phyloP scores from a whole-genome alignment of 1,140 invertebrate genomes.

The Macrocentrus cingulum region DNA sequence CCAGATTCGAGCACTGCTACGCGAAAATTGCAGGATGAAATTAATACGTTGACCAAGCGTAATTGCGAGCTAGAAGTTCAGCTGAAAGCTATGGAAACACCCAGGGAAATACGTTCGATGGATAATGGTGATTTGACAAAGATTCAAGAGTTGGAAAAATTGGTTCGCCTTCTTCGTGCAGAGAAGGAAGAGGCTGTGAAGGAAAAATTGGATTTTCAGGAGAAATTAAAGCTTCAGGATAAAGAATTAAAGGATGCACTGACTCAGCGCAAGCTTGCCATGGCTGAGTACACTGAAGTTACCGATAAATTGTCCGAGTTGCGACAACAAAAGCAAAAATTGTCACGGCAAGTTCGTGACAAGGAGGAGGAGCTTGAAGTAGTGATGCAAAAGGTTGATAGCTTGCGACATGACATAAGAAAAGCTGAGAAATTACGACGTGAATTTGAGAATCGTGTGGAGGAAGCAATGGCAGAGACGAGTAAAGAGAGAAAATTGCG shows the following conservation, averaged over 20 bases:
- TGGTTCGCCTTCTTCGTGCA: slow-evolving; percentile 66
- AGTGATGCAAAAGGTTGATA: slow-evolving; percentile 91
- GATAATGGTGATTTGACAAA: slow-evolving; percentile 56
- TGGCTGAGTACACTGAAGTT: slow-evolving; percentile 94
- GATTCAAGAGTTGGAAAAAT: slow-evolving; percentile 75
- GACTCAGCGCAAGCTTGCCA: slow-evolving; percentile 88
- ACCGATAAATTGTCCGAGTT: slow-evolving; percentile 88
- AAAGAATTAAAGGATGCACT: slow-evolving; percentile 94
- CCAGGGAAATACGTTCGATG: slow-evolving; percentile 48
- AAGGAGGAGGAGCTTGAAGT: slow-evolving; percentile 95
- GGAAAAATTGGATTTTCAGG: slow-evolving; percentile 79
- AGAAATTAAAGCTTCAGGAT: slow-evolving; percentile 84
- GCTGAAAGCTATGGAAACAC: slow-evolving; percentile 68
- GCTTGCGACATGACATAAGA: slow-evolving; percentile 83
- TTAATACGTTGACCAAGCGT: slow-evolving; percentile 79
- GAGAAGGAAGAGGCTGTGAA: slow-evolving; percentile 84
- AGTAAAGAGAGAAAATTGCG: slow-evolving; percentile 84
- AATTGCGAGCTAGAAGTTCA: slow-evolving; percentile 80
- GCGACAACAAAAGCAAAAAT: slow-evolving; percentile 88
- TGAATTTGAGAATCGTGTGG: slow-evolving; percentile 83
- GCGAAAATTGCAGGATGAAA: slow-evolving; percentile 75
- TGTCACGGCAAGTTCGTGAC: slow-evolving; percentile 88
- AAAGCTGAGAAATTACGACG: slow-evolving; percentile 85
- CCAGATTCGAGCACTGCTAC: slow-evolving; percentile 62
- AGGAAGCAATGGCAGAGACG: slow-evolving; percentile 84